Evolutionary conservation across 2,888 invertebrate species (phyloP), one percentile per base, ranked within the genome.

Genomic region (Antheraea assamensis): DNA sequence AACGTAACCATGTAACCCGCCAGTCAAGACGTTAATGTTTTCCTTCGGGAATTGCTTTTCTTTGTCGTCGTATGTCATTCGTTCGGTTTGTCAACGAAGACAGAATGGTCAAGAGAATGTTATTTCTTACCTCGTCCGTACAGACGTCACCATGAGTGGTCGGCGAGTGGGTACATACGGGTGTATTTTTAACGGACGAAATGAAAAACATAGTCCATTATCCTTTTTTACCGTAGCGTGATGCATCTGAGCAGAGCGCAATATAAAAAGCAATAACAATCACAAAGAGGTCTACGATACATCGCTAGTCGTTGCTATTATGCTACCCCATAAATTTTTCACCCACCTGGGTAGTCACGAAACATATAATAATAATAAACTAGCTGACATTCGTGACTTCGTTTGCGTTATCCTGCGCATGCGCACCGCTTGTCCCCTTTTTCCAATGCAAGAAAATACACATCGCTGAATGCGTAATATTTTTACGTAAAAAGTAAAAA

Each of bases 31-130:
- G 27, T 10, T 68, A 52, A 13, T 31, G 72, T 58, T 52, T 70
- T 70, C 35, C 42, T 27, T 70, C n/a, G 58, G 30, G 58, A 70
- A 74, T 74, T 71, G 74, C 71, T 74, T 74, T 68, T 55, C 71
- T 74, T 71, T 71, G 74, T 74, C 52, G 74, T 70, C 47, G 72
- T 70, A 73, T 55, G 35, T 74, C 74, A 31, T 55, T 64, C 64
- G 49, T 35, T 68, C 68, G n/a, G 68, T 68, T 21, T 68, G 68
- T 68, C 35, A 68, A 68, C 35, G 68, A 21, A 21, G 68, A 35
- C 68, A 35, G 68, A 35, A 35, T 35, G 68, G 68, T 68, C 68
- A 68, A 68, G 68, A 35, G 35, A 68, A 68, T 68, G 35, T 68
- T 68, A 68, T 68, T 68, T 68, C 68, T 64, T 64, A 68, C 68